Conservation (phyloP, 2,113 vertebrate genomes). For the Chrysochloris asiatica region DNA sequence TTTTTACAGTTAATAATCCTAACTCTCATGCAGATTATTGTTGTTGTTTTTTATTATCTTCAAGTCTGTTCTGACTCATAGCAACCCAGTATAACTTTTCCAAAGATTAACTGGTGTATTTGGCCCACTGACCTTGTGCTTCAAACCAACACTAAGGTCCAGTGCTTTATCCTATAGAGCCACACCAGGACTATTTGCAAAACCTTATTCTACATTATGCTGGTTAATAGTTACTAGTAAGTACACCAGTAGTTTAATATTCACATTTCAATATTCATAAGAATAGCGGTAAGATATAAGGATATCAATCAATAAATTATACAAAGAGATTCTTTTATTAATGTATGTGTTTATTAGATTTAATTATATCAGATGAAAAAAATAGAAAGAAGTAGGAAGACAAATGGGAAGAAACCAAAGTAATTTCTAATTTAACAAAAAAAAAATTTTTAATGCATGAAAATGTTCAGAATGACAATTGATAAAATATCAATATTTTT, state of each 20-base stretch:
- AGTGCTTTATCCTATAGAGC: too few species aligned
- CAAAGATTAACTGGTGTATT: too few species aligned
- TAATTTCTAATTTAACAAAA: background rate
- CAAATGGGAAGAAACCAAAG: background rate
- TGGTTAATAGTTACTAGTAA: background rate
- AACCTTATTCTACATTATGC: background rate
- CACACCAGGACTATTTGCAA: background rate
- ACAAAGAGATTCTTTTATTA: background rate
- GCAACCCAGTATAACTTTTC: too few species aligned
- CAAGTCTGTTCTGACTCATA: too few species aligned
- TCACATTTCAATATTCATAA: background rate
- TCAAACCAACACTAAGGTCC: too few species aligned
- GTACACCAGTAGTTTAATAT: background rate
- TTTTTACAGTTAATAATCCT: background rate
- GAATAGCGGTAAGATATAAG: background rate
- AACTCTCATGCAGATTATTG: background rate
- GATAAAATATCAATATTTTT: background rate
- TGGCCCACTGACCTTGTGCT: too few species aligned
- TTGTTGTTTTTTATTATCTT: too few species aligned
- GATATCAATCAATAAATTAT: background rate
- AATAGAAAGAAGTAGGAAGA: background rate
- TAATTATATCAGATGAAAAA: too few species aligned
- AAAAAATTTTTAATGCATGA: background rate
- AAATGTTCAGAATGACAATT: background rate
- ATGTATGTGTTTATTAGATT: background rate